Evolutionary conservation across 2,888 invertebrate species (phyloP).

Genomic region (Cybosia mesomella): DNA sequence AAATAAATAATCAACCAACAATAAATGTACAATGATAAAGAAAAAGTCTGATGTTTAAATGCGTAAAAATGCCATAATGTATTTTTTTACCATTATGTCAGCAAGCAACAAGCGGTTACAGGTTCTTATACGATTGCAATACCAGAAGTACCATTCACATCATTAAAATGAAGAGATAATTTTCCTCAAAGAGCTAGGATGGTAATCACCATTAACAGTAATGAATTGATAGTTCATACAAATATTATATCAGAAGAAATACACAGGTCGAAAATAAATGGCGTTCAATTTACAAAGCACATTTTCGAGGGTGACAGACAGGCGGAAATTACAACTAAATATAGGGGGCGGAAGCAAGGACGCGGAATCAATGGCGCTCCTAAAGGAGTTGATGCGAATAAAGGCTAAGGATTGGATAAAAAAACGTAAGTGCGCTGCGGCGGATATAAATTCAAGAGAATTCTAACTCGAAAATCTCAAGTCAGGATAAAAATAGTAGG

Average conservation of each 20-base stretch:
- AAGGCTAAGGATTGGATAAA: constrained; percentile 8
- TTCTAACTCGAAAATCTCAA: not conserved
- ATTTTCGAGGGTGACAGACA: constrained; percentile 12
- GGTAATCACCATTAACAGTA: not conserved
- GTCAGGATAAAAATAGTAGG: not conserved
- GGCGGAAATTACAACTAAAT: constrained; percentile 20
- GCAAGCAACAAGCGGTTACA: too few relatives aligned
- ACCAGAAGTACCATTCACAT: not conserved
- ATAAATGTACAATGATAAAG: too few relatives aligned
- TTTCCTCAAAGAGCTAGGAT: not conserved
- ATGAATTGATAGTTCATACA: not conserved
- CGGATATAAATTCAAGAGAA: not conserved
- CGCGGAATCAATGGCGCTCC: constrained; percentile 13
- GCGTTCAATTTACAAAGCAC: constrained; percentile 21
- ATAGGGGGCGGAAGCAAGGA: constrained; percentile 11
- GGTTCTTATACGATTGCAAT: not conserved
- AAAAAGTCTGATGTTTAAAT: too few relatives aligned
- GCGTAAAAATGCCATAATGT: too few relatives aligned
- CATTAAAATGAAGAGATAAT: not conserved
- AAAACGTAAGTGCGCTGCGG: not conserved
- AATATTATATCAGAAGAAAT: not conserved
- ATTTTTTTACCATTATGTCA: too few relatives aligned
- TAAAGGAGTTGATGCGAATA: constrained; percentile 3
- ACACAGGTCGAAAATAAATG: constrained; percentile 8
- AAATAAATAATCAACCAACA: too few relatives aligned